These are phyloP conservation scores for Porphyrio hochstetteri DNA, from an alignment of 2,113 vertebrate genomes.

Conservation along the genomic window DNA sequence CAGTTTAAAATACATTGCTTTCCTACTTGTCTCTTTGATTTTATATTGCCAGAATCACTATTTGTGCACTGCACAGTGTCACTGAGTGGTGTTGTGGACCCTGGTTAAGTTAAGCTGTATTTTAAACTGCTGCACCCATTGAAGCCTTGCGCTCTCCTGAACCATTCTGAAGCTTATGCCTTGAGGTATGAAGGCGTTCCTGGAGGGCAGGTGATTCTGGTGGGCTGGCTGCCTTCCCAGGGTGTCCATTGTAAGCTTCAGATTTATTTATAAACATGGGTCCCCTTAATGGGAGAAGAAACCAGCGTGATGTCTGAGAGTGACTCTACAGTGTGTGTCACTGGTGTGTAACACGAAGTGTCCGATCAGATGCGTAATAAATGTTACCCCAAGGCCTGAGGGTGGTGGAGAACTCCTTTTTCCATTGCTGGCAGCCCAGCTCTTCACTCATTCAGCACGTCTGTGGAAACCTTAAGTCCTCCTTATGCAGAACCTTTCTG, in stretches of 20 bases:
- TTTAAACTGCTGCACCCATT: not conserved
- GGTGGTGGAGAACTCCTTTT: not conserved
- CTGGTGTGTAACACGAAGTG: not conserved
- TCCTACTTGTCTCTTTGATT: not conserved
- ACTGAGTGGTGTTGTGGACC: not conserved
- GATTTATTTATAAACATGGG: not conserved
- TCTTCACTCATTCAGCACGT: not conserved
- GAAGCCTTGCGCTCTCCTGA: not conserved
- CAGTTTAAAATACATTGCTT: not conserved
- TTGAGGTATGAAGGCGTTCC: not conserved
- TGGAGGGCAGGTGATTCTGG: not conserved
- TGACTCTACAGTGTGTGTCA: not conserved
- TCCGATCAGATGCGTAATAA: not conserved
- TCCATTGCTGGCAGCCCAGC: not conserved
- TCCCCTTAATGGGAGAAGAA: not conserved
- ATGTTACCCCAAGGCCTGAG: not conserved
- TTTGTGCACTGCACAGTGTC: not conserved
- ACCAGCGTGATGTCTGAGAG: not conserved
- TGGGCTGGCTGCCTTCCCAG: not conserved
- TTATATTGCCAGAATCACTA: not conserved
- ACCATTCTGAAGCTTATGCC: not conserved
- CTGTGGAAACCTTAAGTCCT: not conserved
- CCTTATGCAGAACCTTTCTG: not conserved
- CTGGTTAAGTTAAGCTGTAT: not conserved
- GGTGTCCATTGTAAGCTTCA: accelerated